Percentiles rank a stretch among this genome's conserved stretches.
Evolutionary conservation across 2,888 invertebrate species (phyloP).

Genomic region (Chalcosyrphus nemorum): DNA sequence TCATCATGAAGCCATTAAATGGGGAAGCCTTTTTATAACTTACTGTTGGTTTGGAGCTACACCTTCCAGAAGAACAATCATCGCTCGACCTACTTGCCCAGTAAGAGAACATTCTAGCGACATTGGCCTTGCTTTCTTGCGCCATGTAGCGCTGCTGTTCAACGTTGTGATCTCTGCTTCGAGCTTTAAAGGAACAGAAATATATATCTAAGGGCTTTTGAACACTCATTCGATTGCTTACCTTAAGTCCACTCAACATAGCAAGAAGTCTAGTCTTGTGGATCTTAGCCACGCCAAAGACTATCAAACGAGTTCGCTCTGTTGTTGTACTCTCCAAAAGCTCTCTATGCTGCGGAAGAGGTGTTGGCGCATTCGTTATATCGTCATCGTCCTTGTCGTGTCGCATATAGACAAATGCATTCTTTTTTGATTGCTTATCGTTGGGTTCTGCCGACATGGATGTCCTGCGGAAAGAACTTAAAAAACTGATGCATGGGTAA

Average conservation of each 20-base stretch:
- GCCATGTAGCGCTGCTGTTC: conserved; percentile 94
- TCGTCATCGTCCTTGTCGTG: conserved; percentile 82
- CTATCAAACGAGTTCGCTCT: conserved; percentile 89
- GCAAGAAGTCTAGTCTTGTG: conserved; percentile 93
- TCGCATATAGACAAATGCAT: conserved; percentile 83
- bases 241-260: conserved; percentile 94
- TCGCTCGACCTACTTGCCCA: conserved; percentile 94
- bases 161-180: conserved; percentile 96
- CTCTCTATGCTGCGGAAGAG: conserved; percentile 79
- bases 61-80: conserved; percentile 95
- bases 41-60: conserved; percentile 94
- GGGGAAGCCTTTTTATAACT: not conserved
- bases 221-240: too few relatives aligned
- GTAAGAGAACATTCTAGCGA: conserved; percentile 90
- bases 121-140: conserved; percentile 90
- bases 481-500: conserved; percentile 70
- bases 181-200: conserved; percentile 80
- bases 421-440: conserved; percentile 86
- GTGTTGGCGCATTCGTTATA: conserved; percentile 81
- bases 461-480: conserved; percentile 81
- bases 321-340: conserved; percentile 81
- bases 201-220: too few relatives aligned
- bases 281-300: conserved; percentile 94
- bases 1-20: not conserved
- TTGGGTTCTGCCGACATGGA: conserved; percentile 88